Evolutionary conservation across 2,888 invertebrate species (phyloP).

Genomic region (Heterodera filipjevi): DNA sequence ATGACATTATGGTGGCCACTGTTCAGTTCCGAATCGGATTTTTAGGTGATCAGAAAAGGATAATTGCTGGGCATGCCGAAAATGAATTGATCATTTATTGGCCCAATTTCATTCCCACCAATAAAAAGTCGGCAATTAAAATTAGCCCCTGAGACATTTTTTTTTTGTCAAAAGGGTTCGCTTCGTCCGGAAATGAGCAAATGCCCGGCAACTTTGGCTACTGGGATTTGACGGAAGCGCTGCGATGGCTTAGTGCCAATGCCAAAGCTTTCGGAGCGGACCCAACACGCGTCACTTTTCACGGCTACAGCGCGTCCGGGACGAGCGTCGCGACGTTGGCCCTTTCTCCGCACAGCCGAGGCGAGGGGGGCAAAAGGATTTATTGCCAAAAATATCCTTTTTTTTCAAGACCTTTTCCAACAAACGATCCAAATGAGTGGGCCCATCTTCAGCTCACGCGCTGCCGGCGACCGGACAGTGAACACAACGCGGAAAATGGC

Average conservation of each 20-base stretch:
- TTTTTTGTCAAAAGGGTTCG: slow-evolving; percentile 19
- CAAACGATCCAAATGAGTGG: slow-evolving; percentile 25
- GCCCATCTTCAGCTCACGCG: slow-evolving; percentile 16
- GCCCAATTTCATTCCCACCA: too few species aligned
- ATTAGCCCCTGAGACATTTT: too few species aligned
- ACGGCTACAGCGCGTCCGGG: slow-evolving; percentile 19
- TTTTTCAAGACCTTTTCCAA: slow-evolving; percentile 19
- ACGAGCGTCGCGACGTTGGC: slow-evolving; percentile 15
- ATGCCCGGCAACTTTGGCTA: slow-evolving; percentile 27
- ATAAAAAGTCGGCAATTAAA: too few species aligned
- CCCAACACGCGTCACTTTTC: slow-evolving; percentile 12
- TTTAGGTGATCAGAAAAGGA: neutral
- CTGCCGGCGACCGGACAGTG: slow-evolving; percentile 8
- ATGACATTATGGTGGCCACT: slow-evolving; percentile 12
- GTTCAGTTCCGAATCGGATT: slow-evolving; percentile 28
- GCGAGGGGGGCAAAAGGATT: neutral
- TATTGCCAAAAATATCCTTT: neutral
- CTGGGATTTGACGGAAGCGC: slow-evolving; percentile 22
- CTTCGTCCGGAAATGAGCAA: slow-evolving; percentile 12
- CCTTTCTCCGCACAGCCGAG: slow-evolving; percentile 17
- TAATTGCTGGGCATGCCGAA: neutral
- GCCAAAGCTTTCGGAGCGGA: slow-evolving; percentile 19
- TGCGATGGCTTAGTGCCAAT: slow-evolving; percentile 15
- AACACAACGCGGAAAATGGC: neutral
- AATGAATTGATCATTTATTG: neutral